These are phyloP conservation scores for Pyrrhosoma nymphula DNA, from an alignment of 2,888 invertebrate genomes.

Conservation along the genomic window DNA sequence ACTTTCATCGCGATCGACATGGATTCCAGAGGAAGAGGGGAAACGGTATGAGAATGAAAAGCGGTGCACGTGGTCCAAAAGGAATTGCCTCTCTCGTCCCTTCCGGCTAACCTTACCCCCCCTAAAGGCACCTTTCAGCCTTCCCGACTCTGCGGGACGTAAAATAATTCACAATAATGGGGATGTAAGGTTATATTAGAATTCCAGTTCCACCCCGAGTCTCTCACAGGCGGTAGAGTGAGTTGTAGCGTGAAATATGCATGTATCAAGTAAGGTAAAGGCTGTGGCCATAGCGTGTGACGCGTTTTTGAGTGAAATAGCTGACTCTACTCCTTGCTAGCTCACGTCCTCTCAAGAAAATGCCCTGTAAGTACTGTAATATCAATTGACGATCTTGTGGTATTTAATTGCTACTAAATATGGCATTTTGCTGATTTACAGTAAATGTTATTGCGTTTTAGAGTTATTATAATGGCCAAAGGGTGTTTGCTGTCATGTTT, in stretches of 20 bases:
- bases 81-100: background rate
- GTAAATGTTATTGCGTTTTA: no score
- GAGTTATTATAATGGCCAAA: no score
- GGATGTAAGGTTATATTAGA: conserved; percentile 35
- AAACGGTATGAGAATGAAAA: background rate
- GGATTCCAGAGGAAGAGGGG: background rate
- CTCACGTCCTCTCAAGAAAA: background rate
- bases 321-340: background rate
- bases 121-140: background rate
- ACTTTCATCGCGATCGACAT: background rate
- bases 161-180: conserved; percentile 46
- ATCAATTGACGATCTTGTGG: no score
- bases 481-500: no score
- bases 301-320: background rate
- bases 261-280: no score
- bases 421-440: no score
- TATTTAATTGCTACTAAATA: no score
- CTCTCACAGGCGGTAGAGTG: background rate
- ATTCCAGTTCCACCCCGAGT: conserved; percentile 13
- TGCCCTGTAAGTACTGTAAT: no score
- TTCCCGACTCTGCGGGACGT: background rate
- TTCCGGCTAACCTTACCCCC: background rate
- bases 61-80: background rate
- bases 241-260: background rate
- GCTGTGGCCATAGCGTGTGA: background rate